These are phyloP conservation scores for Myiotriccus ornatus DNA, from an alignment of 2,797 vertebrate genomes.

Conservation along the genomic window DNA sequence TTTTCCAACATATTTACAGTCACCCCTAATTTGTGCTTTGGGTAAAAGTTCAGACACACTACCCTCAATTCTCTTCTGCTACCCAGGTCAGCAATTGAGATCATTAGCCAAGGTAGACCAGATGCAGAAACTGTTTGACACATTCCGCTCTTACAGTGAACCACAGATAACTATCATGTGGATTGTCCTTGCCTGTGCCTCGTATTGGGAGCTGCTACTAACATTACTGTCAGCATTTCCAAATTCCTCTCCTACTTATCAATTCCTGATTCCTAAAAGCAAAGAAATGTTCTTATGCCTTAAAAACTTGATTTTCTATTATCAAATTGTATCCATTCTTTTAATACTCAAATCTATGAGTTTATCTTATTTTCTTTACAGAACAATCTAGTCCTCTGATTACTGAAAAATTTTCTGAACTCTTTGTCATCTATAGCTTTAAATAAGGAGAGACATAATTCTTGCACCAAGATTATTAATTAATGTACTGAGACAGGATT, in stretches of 20 bases:
- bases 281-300: not conserved
- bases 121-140: not conserved
- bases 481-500: not conserved
- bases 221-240: not conserved
- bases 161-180: fast-evolving
- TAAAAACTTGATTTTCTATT: not conserved
- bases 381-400: not conserved
- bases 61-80: not conserved
- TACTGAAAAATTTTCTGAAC: not conserved
- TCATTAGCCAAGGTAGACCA: fast-evolving
- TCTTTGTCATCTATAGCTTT: not conserved
- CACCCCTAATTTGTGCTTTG: not conserved
- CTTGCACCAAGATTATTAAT: not conserved
- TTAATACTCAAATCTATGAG: not conserved
- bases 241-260: not conserved
- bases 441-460: not conserved
- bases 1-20: not conserved
- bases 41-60: not conserved
- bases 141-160: not conserved
- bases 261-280: not conserved
- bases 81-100: not conserved
- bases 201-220: not conserved
- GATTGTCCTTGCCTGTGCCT: not conserved
- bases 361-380: not conserved
- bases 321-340: not conserved